Base-by-base conservation (phyloP, 1,140 invertebrate genomes). In the Polyergus mexicanus region DNA sequence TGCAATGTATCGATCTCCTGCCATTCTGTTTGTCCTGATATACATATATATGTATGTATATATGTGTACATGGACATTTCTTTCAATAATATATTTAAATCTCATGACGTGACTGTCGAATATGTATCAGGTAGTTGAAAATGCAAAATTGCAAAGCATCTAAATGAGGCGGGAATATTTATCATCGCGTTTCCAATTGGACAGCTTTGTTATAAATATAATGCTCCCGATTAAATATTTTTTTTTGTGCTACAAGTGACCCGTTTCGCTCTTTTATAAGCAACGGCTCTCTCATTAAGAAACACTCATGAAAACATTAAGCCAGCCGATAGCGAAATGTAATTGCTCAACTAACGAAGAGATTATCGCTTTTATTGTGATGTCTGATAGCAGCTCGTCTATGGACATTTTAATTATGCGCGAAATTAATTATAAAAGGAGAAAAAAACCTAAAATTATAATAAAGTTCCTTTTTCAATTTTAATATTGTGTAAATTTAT, bases 21-120 rank as follows among this genome's bases (percentile, higher is more conserved):
- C 11, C 38, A 11, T 28, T 83, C 19, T 60, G 22, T 51, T 51
- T 3, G 3, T 47, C 4, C 44, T 19, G 47, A 51, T 51, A 51
- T 19, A 32, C 32, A 44, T 44, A 8, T 41, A 41, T 41, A 1
- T 41, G 6, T 41, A 41, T 44, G 41, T 44, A 10, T 44, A n/a
- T n/a, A n/a, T n/a, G n/a, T n/a, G n/a, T n/a, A 13, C 16, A 19
- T 19, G 11, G 2, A 44, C 54, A 13, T 22, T 58, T 28, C 2
- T 83, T 32, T 47, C n/a, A 35, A 62, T 72, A 32, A 83, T 83
- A 83, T 74, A 74, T 83, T 83, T 83, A 83, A 72, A 83, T 83
- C 66, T 60, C n/a, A 60, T 5, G 47, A 51, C 47, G 51, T 6
- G 19, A 44, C 44, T 60, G 60, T 81, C 32, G 22, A 81, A 44